Conservation (phyloP, 2,888 invertebrate species). For the Mesorhabditis sp. region DNA sequence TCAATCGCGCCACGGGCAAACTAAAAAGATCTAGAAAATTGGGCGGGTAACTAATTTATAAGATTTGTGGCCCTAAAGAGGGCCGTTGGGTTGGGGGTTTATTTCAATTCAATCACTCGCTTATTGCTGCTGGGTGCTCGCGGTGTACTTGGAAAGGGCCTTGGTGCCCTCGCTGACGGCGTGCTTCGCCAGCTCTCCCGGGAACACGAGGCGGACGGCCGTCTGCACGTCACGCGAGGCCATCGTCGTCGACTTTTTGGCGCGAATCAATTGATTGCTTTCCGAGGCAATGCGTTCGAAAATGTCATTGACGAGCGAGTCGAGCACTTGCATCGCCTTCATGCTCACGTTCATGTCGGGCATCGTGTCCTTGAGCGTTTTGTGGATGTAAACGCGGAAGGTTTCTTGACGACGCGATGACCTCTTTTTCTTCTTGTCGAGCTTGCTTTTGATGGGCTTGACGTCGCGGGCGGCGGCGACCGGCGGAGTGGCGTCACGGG, state of each 20-base stretch:
- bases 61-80: slow-evolving; percentile 46
- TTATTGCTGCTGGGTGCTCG: too few species aligned
- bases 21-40: too few species aligned
- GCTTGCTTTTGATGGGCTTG: too few species aligned
- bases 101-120: background rate
- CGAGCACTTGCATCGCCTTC: slow-evolving; percentile 74
- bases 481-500: too few species aligned
- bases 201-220: too few species aligned
- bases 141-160: too few species aligned
- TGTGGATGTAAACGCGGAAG: slow-evolving; percentile 22
- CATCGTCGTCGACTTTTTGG: slow-evolving; percentile 69
- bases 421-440: slow-evolving; percentile 54
- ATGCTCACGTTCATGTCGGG: slow-evolving; percentile 70
- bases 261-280: slow-evolving; percentile 65
- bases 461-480: too few species aligned
- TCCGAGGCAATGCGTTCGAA: slow-evolving; percentile 70
- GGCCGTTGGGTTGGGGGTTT: slow-evolving; percentile 39
- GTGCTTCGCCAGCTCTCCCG: too few species aligned
- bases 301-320: slow-evolving; percentile 73
- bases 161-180: too few species aligned
- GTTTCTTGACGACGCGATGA: slow-evolving; percentile 48
- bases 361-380: slow-evolving; percentile 51
- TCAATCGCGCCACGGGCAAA: too few species aligned
- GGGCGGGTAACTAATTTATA: too few species aligned
- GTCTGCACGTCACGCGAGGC: slow-evolving; percentile 49